Conservation (phyloP, 2,888 invertebrate species). For the Hypselothyrea guttata region DNA sequence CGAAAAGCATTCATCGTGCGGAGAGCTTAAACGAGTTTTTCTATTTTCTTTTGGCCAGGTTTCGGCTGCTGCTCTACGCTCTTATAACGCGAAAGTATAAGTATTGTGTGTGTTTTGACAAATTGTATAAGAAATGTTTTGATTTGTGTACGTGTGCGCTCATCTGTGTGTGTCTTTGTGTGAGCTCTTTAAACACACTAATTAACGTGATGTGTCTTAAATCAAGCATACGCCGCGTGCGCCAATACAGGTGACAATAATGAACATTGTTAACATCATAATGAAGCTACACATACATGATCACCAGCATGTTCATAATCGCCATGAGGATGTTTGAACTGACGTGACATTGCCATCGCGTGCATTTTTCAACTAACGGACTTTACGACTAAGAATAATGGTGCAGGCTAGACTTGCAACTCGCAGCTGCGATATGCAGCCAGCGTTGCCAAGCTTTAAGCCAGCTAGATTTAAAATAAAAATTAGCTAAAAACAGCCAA, state of each 20-base stretch:
- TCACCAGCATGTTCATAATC: background rate
- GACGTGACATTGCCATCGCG: slow-evolving; percentile 42
- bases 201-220: slow-evolving; percentile 46
- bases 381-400: too few relatives aligned
- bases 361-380: slow-evolving; percentile 40
- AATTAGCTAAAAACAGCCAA: too few relatives aligned
- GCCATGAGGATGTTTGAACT: slow-evolving; percentile 17
- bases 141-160: slow-evolving; percentile 42
- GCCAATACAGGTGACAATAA: slow-evolving; percentile 4
- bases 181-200: slow-evolving; percentile 49
- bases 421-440: too few relatives aligned
- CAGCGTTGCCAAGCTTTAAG: too few relatives aligned
- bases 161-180: slow-evolving; percentile 28
- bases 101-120: slow-evolving; percentile 70
- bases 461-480: too few relatives aligned
- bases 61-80: slow-evolving; percentile 48
- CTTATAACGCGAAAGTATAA: slow-evolving; percentile 74
- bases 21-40: slow-evolving; percentile 63
- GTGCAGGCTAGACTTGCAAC: background rate
- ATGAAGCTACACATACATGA: slow-evolving; percentile 5
- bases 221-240: slow-evolving; percentile 43
- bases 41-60: slow-evolving; percentile 20
- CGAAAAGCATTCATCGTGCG: slow-evolving; percentile 30
- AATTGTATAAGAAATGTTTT: slow-evolving; percentile 68
- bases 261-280: background rate